Base-by-base conservation (phyloP, 1,140 invertebrate genomes). In the Ostrea denselamellosa region DNA sequence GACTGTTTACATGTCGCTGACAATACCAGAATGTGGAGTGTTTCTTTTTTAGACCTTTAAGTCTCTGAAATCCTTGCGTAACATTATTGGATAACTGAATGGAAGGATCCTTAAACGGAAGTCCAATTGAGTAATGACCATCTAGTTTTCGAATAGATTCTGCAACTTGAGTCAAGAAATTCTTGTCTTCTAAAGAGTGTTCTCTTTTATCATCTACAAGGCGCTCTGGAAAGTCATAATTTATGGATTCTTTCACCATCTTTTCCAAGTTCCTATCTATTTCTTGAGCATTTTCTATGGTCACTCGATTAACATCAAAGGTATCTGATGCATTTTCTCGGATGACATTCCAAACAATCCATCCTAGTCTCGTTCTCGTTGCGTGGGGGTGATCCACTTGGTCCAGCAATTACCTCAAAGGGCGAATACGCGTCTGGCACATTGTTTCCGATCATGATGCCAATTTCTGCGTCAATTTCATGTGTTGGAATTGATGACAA, bases 301-400 rank as follows among this genome's bases (percentile, higher is more conserved):
- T 22, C 7, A 84, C 68, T 82, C 58, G 54, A 19, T 85, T 85
- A 4, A 62, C 85, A 44, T 58, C 68, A 51, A 12, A 12, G 28
- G 9, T 62, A 19, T 51, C 17, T 19, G 54, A 56, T 8, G 54
- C 54, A 8, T 17, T 22, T 17, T 83, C 81, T 86, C 87, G 82
- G 1, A 85, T 71, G 12, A 90, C n/a, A 83, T 88, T 86, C 89
- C 89, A 90, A 0, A 90, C 34, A 5, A 88, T 88, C 89, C 89
- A 88, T 52, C 89, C 77, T n/a, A 90, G 51, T 62, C 85, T 84
- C 8, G 89, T 85, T 68, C 51, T 85, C 28, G 89, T 87, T 10
- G 89, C 89, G 53, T 87, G 85, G 19, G n/a, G 86, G 89, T 4
- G 83, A 87, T 8, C 84, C 89, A 71, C 65, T 85, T n/a, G 68